Base-by-base conservation (phyloP, 2,797 vertebrate species). In the Helarctos malayanus region DNA sequence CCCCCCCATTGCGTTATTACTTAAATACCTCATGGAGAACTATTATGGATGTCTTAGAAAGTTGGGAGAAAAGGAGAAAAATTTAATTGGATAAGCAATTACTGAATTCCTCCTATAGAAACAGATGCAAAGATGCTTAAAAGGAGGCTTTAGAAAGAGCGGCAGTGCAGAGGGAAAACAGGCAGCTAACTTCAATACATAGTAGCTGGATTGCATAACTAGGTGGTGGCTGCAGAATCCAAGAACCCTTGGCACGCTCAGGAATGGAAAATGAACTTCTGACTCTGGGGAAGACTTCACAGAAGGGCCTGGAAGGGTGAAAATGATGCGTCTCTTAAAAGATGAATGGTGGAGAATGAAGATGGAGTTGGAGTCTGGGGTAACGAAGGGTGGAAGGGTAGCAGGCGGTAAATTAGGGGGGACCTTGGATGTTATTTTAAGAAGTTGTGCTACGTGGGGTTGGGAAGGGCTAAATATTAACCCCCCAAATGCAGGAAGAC, bases 261-360 rank as follows among this genome's bases (percentile, higher is more conserved):
- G 35, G 54, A 59, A 82, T 69, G 92, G 85, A 95, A 94, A 89
- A 92, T 82, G 45, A 90, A 87, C 47, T 91, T 75, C 78, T 41
- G 47, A 56, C 45, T 94, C 23, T 76, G 68, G 85, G 45, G 27
- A 41, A 15, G 19, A 69, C 49, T 56, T 85, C 65, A 49, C n/a
- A 88, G 29, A 65, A 41, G 32, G 63, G 41, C 18, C 54, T 4
- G n/a, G 57, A 78, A 95, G 59, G 71, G 78, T 95, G 41, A 59
- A 82, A 83, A 73, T 18, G 88, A 56, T 38, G 19, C 4, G 3
- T 75, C 57, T 88, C 49, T 86, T 79, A 73, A 90, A 92, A 91
- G 57, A n/a, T 71, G 38, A 78, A 27, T 69, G 61, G 38, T 49
- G 49, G 76, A 45, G 32, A 52, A 4, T 29, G 89, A 71, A 61